These are phyloP conservation scores for Eupithecia pulchellata DNA, from an alignment of 2,888 invertebrate genomes.

Conservation along the genomic window DNA sequence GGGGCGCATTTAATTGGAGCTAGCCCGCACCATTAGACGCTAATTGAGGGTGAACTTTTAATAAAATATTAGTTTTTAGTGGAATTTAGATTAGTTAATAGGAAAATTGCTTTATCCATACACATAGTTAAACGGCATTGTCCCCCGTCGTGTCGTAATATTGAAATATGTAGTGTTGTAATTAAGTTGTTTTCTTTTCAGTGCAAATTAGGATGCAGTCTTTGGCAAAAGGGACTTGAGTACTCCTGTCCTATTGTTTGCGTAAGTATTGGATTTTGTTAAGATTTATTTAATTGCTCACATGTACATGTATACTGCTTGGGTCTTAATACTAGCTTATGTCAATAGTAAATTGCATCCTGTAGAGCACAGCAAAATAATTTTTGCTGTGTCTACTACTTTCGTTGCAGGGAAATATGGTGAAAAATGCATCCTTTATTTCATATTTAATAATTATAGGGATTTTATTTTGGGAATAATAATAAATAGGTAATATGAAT, in stretches of 20 bases:
- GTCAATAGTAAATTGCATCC: too few species aligned
- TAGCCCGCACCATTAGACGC: constrained; percentile 72
- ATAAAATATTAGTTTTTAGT: constrained; percentile 38
- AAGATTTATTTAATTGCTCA: too few species aligned
- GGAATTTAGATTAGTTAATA: constrained; percentile 26
- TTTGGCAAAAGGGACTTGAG: constrained; percentile 91
- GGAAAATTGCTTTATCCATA: constrained; percentile 29
- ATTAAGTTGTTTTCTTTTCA: constrained; percentile 63
- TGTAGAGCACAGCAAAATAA: too few species aligned
- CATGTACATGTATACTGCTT: too few species aligned
- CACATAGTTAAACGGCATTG: constrained; percentile 1
- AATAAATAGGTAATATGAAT: too few species aligned
- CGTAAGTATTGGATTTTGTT: constrained; percentile 87
- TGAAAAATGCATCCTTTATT: too few species aligned
- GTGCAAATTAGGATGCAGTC: constrained; percentile 92
- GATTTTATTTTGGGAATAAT: too few species aligned
- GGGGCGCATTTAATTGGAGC: constrained; percentile 64
- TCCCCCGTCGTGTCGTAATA: constrained; percentile 6
- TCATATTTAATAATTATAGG: too few species aligned
- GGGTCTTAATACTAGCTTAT: too few species aligned
- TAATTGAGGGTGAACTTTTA: constrained; percentile 57
- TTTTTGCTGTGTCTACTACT: too few species aligned
- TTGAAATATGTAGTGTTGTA: not conserved
- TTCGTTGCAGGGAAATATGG: too few species aligned
- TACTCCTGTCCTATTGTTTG: constrained; percentile 92